phyloP scores from a whole-genome alignment of 2,888 invertebrate genomes.

The Eudemis profundana region DNA sequence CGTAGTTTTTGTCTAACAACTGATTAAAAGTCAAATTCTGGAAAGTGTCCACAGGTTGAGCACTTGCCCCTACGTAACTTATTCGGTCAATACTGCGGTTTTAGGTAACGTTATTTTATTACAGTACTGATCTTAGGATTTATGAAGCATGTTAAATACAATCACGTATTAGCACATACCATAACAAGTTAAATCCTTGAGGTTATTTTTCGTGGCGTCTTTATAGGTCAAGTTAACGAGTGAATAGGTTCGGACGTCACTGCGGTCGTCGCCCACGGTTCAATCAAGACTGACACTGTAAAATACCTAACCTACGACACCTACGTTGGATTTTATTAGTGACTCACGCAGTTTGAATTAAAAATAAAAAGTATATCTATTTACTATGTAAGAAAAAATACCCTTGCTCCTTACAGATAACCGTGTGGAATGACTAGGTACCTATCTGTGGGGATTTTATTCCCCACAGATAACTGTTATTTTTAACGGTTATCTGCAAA shows the following conservation, averaged over 20 bases:
- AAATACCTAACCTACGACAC: constrained; percentile 52
- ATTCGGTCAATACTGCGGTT: constrained; percentile 13
- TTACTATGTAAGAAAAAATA: background rate
- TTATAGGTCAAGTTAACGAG: constrained; percentile 63
- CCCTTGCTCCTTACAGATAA: no score
- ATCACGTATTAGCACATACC: constrained; percentile 21
- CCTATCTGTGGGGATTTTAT: no score
- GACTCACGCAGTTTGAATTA: background rate
- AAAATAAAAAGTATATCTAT: background rate
- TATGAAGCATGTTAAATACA: constrained; percentile 1
- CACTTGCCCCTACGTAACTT: constrained; percentile 18
- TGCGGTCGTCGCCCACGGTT: constrained; percentile 45
- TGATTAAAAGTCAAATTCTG: no score
- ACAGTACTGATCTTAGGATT: constrained; percentile 31
- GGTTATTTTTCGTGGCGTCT: constrained; percentile 56
- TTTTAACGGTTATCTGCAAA: no score
- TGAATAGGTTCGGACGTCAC: constrained; percentile 51
- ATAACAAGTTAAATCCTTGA: constrained; percentile 49
- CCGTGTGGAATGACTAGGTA: no score
- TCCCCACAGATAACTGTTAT: no score
- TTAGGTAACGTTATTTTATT: constrained; percentile 19
- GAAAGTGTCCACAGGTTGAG: no score
- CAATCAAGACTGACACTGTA: constrained; percentile 54
- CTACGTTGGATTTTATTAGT: constrained; percentile 51
- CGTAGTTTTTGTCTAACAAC: no score